A percentile compares a stretch with the other conserved stretches of the same genome.
Evolutionary conservation across 2,113 vertebrate species (phyloP).

Genomic region (Melanocharis versteri): DNA sequence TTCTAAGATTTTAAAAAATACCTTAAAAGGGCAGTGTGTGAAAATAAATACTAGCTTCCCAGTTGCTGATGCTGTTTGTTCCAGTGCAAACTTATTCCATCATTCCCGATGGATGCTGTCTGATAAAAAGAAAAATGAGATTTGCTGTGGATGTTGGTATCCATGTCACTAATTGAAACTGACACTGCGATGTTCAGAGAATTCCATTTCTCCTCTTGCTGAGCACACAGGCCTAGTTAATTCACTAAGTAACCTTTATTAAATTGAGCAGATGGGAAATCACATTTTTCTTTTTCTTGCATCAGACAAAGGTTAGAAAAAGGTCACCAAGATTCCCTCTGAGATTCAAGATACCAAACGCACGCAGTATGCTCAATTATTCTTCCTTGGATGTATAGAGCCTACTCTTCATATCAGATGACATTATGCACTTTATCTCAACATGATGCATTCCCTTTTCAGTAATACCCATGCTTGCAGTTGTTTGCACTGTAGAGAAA

Average conservation of each 20-base stretch:
- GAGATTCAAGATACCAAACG: slow-evolving; percentile 24
- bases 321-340: slow-evolving; percentile 59
- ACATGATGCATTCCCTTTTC: neutral
- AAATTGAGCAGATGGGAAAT: slow-evolving; percentile 74
- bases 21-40: neutral
- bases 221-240: slow-evolving; percentile 76
- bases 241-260: slow-evolving; percentile 82
- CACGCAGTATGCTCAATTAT: neutral
- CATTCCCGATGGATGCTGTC: neutral
- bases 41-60: neutral
- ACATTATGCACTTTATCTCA: neutral
- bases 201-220: slow-evolving; percentile 61
- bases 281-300: slow-evolving; percentile 62
- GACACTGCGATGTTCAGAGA: slow-evolving; percentile 72
- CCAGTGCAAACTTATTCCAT: neutral
- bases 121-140: slow-evolving; percentile 68
- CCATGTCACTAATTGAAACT: slow-evolving; percentile 82
- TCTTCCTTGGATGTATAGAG: neutral
- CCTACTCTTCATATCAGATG: neutral
- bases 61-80: neutral
- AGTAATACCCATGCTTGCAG: neutral
- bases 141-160: slow-evolving; percentile 74
- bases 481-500: neutral
- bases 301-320: slow-evolving; percentile 68
- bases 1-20: neutral